phyloP scores from a whole-genome alignment of 2,113 vertebrate species.

The Oncorhynchus tshawytscha region DNA sequence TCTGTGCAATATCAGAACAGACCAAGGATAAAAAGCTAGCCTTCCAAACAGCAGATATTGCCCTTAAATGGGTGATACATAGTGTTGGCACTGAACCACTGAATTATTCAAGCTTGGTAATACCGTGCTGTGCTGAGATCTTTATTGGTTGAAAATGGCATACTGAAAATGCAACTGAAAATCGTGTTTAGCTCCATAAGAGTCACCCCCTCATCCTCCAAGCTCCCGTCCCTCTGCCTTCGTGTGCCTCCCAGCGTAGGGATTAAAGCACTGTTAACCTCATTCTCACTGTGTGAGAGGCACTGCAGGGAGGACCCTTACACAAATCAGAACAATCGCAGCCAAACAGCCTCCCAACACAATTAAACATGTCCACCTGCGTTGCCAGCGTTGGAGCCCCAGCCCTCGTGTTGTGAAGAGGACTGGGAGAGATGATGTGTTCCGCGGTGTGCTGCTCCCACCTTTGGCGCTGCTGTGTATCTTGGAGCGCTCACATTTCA shows the following conservation, averaged over 20 bases:
- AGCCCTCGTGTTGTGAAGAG: background rate
- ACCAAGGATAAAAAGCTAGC: background rate
- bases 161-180: constrained; percentile 9
- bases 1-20: background rate
- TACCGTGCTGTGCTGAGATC: background rate
- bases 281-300: background rate
- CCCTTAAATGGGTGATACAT: background rate
- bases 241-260: background rate
- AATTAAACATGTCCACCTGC: constrained; percentile 20
- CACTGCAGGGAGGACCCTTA: background rate
- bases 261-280: constrained; percentile 9
- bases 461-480: background rate
- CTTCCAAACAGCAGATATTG: background rate
- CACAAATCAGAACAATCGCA: background rate
- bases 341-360: constrained; percentile 7
- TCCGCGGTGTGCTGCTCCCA: background rate
- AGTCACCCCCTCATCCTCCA: constrained; percentile 8
- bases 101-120: background rate
- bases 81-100: background rate
- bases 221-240: background rate
- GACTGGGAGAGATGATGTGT: background rate
- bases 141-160: constrained; percentile 1
- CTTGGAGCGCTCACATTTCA: background rate
- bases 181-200: constrained; percentile 8
- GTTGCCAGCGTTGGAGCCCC: background rate